Base-by-base conservation (phyloP, 2,113 vertebrate genomes). In the Eurypyga helias region DNA sequence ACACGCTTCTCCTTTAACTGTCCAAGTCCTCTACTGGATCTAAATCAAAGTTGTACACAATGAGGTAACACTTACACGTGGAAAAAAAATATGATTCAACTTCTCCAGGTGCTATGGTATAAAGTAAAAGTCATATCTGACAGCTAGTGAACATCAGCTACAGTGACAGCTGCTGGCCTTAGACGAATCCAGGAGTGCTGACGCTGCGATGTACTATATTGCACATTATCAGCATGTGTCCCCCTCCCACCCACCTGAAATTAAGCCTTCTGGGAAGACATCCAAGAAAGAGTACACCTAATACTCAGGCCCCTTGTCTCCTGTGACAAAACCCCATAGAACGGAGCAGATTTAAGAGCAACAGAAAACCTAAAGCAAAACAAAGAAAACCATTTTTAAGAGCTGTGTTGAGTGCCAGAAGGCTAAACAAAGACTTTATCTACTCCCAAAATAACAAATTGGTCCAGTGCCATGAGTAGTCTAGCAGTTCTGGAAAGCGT, bases 381-480 rank as follows among this genome's bases (percentile, higher is more conserved):
- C 93, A 97, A 97, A 97, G 87, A 80, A 93, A 84, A 73, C 65
- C 83, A 71, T 93, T 97, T 97, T 94, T 90, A 94, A 97, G 92
- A 94, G 72, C 90, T 90, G n/a, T 2, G 3, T 18, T 24, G 77
- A 90, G 65, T 93, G 96, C 97, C 96, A 97, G 96, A 95, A 96
- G 76, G 91, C 62, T 93, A 92, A 97, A 93, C 78, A 95, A 96
- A 94, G 89, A 61, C 93, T 96, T 95, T 96, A 95, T 97, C 95
- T 97, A 43, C 91, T 90, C 70, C 51, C 90, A 76, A 76, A 97
- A 96, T 89, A 94, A 96, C 79, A 93, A 85, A 87, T 13, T 86
- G 96, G 88, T 83, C 91, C 67, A 80, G 69, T 89, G 89, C 93
- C 94, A 96, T 6, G 7, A 96, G 78, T 36, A 55, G 67, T 45